Evolutionary conservation across 1,140 invertebrate genomes (phyloP), one percentile per base, ranked within the genome.

Genomic region (Parapsyche elsis): DNA sequence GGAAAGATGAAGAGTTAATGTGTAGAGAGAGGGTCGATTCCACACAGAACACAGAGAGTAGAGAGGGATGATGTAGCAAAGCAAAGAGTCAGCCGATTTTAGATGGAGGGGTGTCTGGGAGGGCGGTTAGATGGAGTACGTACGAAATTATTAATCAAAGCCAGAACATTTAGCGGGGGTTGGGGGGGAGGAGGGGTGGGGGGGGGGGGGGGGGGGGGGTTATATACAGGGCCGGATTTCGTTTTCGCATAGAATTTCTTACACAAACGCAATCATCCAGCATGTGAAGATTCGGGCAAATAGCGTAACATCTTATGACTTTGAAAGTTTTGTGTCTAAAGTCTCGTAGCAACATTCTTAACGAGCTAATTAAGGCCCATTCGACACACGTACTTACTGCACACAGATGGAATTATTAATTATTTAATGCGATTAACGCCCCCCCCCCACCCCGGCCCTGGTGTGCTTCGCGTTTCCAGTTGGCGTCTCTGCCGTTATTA

Each of bases 41-140:
- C 21, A 12, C 16, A 53, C 4, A 53, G 49, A 2, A 12, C 49
- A 53, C 12, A 10, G 49, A 16, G 49, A 53, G 49, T 2, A 53
- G 10, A 61, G 21, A 23, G 59, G 59, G 59, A 61, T 67, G 64
- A 67, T 67, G 64, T 24, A n/a, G 23, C 23, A 67, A 67, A 67
- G 64, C 24, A 67, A 67, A 67, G 64, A 67, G 64, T 67, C 64
- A 67, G 64, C 64, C 64, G 64, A 67, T 67, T 67, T 67, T 67
- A 23, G n/a, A 12, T 5, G 12, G 12, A 30, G 23, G 24, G 49
- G 64, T 38, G 30, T 38, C 30, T 38, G 30, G 30, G 30, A 1
- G 16, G 49, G 49, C 10, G 16, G 16, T 16, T 53, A 53, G 49
- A 53, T 67, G 21, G 21, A 61, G 21, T 4, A 61, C 59, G 14